phyloP scores from a whole-genome alignment of 2,113 vertebrate species.

The Gallinago media region DNA sequence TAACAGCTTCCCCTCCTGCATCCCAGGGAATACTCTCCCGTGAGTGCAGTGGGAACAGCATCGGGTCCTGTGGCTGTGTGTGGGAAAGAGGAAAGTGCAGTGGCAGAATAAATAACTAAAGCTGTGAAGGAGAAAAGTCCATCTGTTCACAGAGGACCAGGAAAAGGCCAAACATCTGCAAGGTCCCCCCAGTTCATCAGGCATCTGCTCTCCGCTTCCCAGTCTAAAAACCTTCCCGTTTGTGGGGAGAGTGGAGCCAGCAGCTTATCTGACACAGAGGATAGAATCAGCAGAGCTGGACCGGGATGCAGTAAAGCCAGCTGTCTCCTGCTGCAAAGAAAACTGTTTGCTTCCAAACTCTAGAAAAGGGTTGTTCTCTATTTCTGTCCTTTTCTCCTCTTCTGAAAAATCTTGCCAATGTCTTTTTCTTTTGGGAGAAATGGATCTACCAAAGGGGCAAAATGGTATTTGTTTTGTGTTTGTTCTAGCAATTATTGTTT shows the following conservation, averaged over 20 bases:
- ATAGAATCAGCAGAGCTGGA: background rate
- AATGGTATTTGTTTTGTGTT: background rate
- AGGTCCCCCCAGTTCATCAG: constrained; percentile 47
- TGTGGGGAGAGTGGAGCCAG: background rate
- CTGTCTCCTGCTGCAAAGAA: background rate
- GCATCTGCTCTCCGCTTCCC: constrained; percentile 42
- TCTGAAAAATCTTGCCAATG: background rate
- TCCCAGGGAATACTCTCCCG: background rate
- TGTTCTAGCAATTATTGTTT: background rate
- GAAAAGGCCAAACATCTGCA: constrained; percentile 64
- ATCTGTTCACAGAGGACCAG: constrained; percentile 4
- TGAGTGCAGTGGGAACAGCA: background rate
- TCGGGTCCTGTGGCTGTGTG: background rate
- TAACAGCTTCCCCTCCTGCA: background rate
- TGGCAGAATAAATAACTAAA: constrained; percentile 52
- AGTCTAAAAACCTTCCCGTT: background rate
- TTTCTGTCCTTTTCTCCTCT: background rate
- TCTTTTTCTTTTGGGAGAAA: background rate
- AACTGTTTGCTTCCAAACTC: background rate
- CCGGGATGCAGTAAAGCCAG: background rate
- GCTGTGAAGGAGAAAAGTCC: constrained; percentile 47
- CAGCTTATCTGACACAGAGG: constrained; percentile 22
- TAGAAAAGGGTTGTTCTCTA: background rate
- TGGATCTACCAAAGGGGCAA: background rate
- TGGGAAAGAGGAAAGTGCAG: constrained; percentile 51